Percentiles rank a stretch among this genome's conserved stretches.
These are phyloP conservation scores for Corythaeola cristata DNA, from an alignment of 2,113 vertebrate genomes.

Conservation along the genomic window DNA sequence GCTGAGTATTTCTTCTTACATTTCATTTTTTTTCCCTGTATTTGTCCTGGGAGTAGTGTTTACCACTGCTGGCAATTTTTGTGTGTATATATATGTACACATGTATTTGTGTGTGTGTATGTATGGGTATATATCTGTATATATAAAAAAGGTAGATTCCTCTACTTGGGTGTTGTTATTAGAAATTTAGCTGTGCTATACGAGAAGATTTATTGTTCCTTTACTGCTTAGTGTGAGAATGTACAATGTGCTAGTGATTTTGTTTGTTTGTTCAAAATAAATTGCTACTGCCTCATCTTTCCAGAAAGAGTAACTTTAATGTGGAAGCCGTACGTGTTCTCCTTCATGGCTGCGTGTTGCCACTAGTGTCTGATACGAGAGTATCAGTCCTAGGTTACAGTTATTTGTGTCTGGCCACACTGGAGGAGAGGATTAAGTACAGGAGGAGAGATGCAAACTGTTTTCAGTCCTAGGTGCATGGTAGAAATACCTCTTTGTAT, in stretches of 20 bases:
- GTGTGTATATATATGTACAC: neutral
- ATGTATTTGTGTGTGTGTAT: neutral
- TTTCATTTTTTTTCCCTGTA: neutral
- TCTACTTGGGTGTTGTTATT: neutral
- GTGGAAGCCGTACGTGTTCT: neutral
- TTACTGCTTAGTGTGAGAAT: neutral
- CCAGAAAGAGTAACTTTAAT: neutral
- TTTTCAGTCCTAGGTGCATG: neutral
- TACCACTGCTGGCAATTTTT: neutral
- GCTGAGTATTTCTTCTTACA: neutral
- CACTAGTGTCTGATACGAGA: neutral
- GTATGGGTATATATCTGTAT: neutral
- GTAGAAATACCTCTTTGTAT: neutral
- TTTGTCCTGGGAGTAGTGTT: neutral
- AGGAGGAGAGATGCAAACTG: neutral
- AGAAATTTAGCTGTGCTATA: neutral
- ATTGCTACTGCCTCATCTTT: neutral
- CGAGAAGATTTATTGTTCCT: neutral
- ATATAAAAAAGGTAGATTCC: neutral
- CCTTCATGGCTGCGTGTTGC: neutral
- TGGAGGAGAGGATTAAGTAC: neutral
- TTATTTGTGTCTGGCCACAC: neutral
- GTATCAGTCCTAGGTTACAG: neutral
- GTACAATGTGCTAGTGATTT: neutral
- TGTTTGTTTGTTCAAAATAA: neutral